Percentiles rank a stretch among this genome's conserved stretches.
Conservation (phyloP, 1,140 invertebrate genomes). For the Drosophila bocqueti region DNA sequence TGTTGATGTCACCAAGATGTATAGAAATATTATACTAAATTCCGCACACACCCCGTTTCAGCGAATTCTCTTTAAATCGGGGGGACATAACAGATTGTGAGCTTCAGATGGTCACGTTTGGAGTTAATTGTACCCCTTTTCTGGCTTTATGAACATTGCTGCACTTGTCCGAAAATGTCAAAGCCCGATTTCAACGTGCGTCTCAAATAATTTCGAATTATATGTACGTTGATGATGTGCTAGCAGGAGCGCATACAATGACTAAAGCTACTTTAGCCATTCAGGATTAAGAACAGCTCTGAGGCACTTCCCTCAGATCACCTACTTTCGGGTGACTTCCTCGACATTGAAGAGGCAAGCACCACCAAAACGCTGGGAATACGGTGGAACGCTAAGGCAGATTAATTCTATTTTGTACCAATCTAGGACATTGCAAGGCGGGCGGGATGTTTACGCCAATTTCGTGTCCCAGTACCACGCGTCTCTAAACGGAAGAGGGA, state of each 20-base stretch:
- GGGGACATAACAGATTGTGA: background rate
- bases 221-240: background rate
- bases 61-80: background rate
- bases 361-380: no score
- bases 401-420: no score
- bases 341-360: no score
- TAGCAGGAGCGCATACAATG: background rate
- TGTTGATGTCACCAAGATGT: background rate
- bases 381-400: no score
- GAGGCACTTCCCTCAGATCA: background rate
- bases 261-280: background rate
- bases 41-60: background rate
- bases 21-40: background rate
- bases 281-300: no score
- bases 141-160: background rate
- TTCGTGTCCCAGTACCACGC: no score
- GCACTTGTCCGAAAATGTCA: background rate
- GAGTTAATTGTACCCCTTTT: background rate
- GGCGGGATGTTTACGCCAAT: no score
- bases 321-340: background rate
- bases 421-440: no score
- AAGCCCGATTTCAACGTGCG: background rate
- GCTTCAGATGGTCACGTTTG: background rate
- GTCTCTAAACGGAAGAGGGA: no score
- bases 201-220: background rate